These are phyloP conservation scores for Drosophila pruinosa DNA, from an alignment of 1,140 invertebrate genomes.

Conservation along the genomic window DNA sequence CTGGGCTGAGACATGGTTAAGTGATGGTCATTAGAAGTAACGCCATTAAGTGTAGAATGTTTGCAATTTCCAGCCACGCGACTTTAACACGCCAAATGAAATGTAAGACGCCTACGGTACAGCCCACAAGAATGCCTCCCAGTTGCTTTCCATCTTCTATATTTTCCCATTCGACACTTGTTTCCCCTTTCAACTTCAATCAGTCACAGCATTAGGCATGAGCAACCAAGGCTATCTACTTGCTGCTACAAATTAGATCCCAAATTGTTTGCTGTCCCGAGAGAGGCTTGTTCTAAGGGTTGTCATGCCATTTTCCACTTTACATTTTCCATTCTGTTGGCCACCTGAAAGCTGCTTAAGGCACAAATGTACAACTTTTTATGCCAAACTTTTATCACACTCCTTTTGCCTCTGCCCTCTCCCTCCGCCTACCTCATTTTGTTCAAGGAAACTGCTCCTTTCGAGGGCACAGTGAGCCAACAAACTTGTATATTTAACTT, in stretches of 20 bases:
- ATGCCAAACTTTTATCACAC: slow-evolving; percentile 19
- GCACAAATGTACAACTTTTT: slow-evolving; percentile 10
- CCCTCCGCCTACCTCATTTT: background rate
- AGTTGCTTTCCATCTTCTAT: background rate
- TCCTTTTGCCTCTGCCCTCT: background rate
- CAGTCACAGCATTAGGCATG: slow-evolving; percentile 20
- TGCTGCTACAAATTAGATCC: slow-evolving; percentile 53
- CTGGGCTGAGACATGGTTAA: slow-evolving; percentile 4
- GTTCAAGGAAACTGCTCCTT: background rate
- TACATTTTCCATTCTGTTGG: slow-evolving; percentile 14
- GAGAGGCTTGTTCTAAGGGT: slow-evolving; percentile 5
- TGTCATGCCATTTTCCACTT: slow-evolving; percentile 14
- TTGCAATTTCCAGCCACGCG: slow-evolving; percentile 61
- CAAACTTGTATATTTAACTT: slow-evolving; percentile 8
- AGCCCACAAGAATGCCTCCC: background rate
- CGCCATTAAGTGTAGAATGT: slow-evolving; percentile 59
- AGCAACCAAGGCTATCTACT: slow-evolving; percentile 35
- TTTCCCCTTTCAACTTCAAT: slow-evolving; percentile 17
- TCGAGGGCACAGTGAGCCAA: background rate
- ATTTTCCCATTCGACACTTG: too few relatives aligned
- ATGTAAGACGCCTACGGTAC: slow-evolving; percentile 55
- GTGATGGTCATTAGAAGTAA: slow-evolving; percentile 42
- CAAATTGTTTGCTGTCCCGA: slow-evolving; percentile 30
- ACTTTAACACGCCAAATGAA: slow-evolving; percentile 68
- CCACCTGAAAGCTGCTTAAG: slow-evolving; percentile 24